Conservation (phyloP, 2,888 invertebrate genomes). For the Rhagonycha fulva region DNA sequence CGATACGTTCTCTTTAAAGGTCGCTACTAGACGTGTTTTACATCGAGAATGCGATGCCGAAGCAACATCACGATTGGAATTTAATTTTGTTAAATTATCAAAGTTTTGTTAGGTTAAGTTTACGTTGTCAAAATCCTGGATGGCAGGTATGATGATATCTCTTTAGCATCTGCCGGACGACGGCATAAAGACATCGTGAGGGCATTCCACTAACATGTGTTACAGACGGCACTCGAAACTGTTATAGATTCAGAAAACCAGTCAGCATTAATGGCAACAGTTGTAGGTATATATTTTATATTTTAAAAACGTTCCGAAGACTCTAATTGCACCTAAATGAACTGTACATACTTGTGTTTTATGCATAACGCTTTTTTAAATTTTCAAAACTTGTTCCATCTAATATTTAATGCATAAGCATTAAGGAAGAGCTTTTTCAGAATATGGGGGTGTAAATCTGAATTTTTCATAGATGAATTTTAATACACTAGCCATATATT, state of each 20-base stretch:
- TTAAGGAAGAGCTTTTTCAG: constrained; percentile 27
- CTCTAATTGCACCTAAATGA: background rate
- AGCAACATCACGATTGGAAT: constrained; percentile 33
- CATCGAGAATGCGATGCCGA: constrained; percentile 37
- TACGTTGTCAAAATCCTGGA: background rate
- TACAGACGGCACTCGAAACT: constrained; percentile 29
- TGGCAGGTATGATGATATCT: constrained; percentile 47
- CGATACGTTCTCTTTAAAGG: constrained; percentile 46
- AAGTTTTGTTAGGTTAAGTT: background rate
- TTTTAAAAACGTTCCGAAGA: background rate
- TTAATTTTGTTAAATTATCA: background rate
- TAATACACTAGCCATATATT: constrained; percentile 12
- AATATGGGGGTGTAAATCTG: constrained; percentile 26
- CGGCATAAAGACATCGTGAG: constrained; percentile 46
- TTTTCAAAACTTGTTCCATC: constrained; percentile 21
- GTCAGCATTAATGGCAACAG: constrained; percentile 1
- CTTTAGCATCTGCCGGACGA: constrained; percentile 51
- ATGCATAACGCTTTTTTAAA: constrained; percentile 3
- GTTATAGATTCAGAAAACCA: constrained; percentile 8
- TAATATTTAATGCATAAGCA: constrained; percentile 32
- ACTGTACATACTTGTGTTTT: background rate
- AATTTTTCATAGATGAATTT: constrained; percentile 33
- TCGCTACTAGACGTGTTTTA: constrained; percentile 40
- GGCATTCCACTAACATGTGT: constrained; percentile 51
- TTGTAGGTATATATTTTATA: background rate